Base-by-base conservation (phyloP, 2,113 vertebrate genomes). In the Rhombomys opimus region DNA sequence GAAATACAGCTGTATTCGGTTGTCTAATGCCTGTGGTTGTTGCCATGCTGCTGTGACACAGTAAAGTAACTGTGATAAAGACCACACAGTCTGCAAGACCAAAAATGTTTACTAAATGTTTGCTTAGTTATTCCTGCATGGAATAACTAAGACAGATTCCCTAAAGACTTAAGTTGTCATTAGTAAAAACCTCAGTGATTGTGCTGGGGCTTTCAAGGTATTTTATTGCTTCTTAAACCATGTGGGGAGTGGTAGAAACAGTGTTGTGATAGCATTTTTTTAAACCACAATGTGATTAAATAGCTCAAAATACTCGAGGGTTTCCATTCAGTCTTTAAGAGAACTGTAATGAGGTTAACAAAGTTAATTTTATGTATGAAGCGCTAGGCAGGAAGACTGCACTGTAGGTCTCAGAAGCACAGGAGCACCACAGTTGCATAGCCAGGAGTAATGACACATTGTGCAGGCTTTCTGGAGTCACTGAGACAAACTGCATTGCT, bases 201-300 rank as follows among this genome's bases (percentile, higher is more conserved):
- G 57, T 72, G 38, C 3, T 57, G 50, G 93, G 23, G 72, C 75
- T 94, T 93, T 91, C 61, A 86, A 57, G 2, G 17, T 91, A 95
- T 93, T 46, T 93, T 90, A 93, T n/a, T 95, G 52, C 82, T 96
- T 89, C 86, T 92, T 82, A 95, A 91, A 84, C 78, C 68, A 59
- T 15, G n/a, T 30, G 15, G 41, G 77, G 22, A 85, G 54, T 46
- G 35, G 70, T 76, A 8, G 52, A 90, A 96, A 91, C 46, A 38
- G 23, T 65, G 35, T 75, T 72, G 6, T 73, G 41, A 85, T 89
- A 41, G 27, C 65, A 25, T 84, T 91, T 90, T 96, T 94, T 88
- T 0, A 84, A 97, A 70, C 61, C 41, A 95, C 75, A 88, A 12
- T 77, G 38, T 41, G 12, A 91, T 93, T 96, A 87, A 93, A 72